phyloP scores from a whole-genome alignment of 2,888 invertebrate species.

The Timandra comae region DNA sequence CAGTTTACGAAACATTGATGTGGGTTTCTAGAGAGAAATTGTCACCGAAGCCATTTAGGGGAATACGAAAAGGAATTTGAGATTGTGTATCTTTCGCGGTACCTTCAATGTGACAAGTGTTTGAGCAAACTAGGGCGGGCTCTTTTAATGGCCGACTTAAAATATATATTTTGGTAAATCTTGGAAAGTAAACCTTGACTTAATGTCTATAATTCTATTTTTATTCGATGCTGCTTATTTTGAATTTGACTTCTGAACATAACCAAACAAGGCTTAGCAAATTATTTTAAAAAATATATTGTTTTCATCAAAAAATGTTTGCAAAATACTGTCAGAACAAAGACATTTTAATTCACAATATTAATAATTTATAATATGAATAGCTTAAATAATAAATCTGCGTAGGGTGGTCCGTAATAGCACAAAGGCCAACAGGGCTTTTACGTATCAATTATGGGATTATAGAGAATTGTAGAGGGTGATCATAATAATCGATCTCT shows the following conservation, averaged over 20 bases:
- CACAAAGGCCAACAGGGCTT: slow-evolving; percentile 53
- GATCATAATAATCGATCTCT: slow-evolving; percentile 57
- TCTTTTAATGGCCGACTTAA: no score
- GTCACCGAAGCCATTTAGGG: slow-evolving; percentile 26
- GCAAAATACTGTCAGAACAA: slow-evolving; percentile 13
- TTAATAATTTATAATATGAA: slow-evolving; percentile 59
- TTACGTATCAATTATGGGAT: slow-evolving; percentile 68
- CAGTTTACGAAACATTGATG: slow-evolving; percentile 56
- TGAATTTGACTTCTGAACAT: no score
- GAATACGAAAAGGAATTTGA: slow-evolving; percentile 10
- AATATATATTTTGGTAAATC: no score
- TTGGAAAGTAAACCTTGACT: no score
- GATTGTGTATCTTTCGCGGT: slow-evolving; percentile 5
- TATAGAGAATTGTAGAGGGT: slow-evolving; percentile 59
- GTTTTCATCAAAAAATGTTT: no score
- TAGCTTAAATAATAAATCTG: slow-evolving; percentile 57
- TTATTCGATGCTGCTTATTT: no score
- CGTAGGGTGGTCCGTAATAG: slow-evolving; percentile 50
- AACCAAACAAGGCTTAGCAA: no score
- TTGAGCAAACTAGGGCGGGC: slow-evolving; percentile 1
- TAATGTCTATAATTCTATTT: no score
- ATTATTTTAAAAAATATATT: no score
- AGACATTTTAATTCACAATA: slow-evolving; percentile 35
- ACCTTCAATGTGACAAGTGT: slow-evolving; percentile 3
- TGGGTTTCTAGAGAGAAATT: slow-evolving; percentile 40